These are phyloP conservation scores for Patella pellucida DNA, from an alignment of 2,888 invertebrate genomes.

Conservation along the genomic window DNA sequence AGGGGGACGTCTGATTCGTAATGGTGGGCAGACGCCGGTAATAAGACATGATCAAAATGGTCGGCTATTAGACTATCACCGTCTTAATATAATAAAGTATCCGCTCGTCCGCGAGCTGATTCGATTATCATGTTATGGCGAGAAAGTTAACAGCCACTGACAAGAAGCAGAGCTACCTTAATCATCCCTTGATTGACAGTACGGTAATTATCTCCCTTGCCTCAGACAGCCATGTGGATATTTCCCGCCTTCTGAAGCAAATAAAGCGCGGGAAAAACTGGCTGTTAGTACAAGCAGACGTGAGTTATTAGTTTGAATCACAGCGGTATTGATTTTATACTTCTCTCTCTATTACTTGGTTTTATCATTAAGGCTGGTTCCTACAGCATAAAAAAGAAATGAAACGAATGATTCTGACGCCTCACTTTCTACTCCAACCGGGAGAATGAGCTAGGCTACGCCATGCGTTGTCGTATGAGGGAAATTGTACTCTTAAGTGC, in stretches of 20 bases:
- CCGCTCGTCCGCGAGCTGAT: background rate
- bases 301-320: slow-evolving; percentile 12
- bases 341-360: background rate
- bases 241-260: slow-evolving; percentile 12
- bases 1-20: slow-evolving; percentile 7
- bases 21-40: slow-evolving; percentile 2
- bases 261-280: slow-evolving; percentile 6
- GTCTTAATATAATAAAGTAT: slow-evolving; percentile 1
- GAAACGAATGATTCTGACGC: background rate
- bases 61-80: background rate
- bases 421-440: background rate
- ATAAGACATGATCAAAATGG: background rate
- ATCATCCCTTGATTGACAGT: slow-evolving; percentile 1
- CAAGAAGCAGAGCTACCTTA: background rate
- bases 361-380: background rate
- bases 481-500: no score
- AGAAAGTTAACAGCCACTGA: background rate
- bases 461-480: no score
- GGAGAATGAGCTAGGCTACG: no score
- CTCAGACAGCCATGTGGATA: slow-evolving; percentile 11
- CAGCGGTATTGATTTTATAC: slow-evolving; percentile 1
- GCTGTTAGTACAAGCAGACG: slow-evolving; percentile 9
- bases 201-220: slow-evolving; percentile 5
- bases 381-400: background rate
- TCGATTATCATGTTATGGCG: slow-evolving; percentile 5